A percentile compares a stretch with the other conserved stretches of the same genome.
phyloP scores from a whole-genome alignment of 1,140 invertebrate genomes.

The Cyclargus thomasi region DNA sequence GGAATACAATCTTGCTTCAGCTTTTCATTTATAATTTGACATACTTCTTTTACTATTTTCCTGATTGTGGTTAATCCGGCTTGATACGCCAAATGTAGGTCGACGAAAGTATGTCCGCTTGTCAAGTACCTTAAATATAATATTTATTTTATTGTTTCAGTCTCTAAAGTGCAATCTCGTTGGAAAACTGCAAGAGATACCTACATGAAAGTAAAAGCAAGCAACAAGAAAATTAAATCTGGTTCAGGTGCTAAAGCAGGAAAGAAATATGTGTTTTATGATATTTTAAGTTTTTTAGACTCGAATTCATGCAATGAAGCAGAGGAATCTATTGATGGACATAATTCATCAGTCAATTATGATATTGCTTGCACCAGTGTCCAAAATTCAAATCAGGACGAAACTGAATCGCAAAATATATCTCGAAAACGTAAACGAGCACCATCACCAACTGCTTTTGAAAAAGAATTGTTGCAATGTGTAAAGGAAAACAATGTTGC shows the following conservation, averaged over 20 bases:
- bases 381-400: background rate
- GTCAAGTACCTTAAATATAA: constrained; percentile 18
- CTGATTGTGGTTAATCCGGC: constrained; percentile 23
- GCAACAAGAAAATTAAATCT: constrained; percentile 19
- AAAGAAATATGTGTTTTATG: constrained; percentile 22
- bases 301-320: constrained; percentile 22
- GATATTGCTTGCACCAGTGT: no score
- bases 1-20: constrained; percentile 23
- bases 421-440: constrained; percentile 22
- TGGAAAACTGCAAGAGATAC: constrained; percentile 22
- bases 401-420: constrained; percentile 11
- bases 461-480: constrained; percentile 25
- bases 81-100: constrained; percentile 26
- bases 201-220: constrained; percentile 17
- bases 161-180: constrained; percentile 11
- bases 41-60: constrained; percentile 17
- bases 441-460: constrained; percentile 25
- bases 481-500: constrained; percentile 22
- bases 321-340: constrained; percentile 19
- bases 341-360: background rate
- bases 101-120: constrained; percentile 27
- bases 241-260: constrained; percentile 17
- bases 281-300: constrained; percentile 25
- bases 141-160: constrained; percentile 22
- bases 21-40: constrained; percentile 25